These are phyloP conservation scores for Benthosema pterotum DNA, from an alignment of 2,797 vertebrate species.

Conservation along the genomic window DNA sequence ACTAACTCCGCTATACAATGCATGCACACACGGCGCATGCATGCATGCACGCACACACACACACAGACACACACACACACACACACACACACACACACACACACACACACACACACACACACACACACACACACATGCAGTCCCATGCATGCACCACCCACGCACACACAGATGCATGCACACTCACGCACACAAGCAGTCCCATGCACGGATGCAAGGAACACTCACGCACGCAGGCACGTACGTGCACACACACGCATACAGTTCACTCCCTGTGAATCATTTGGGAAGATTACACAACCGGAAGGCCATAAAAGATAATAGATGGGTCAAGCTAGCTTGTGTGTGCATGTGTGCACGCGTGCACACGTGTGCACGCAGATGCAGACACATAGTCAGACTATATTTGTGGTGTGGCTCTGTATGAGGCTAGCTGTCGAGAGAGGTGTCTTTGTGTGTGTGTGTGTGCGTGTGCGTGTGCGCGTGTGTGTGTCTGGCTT, in stretches of 20 bases:
- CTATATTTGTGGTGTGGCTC: not conserved
- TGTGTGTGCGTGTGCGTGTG: constrained; percentile 13
- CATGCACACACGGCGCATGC: not conserved
- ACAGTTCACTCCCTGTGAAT: constrained; percentile 4
- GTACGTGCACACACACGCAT: constrained; percentile 1
- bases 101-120: not conserved
- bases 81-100: not conserved
- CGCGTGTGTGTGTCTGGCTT: constrained; percentile 16
- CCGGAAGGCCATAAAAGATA: constrained; percentile 9
- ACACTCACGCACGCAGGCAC: constrained; percentile 11
- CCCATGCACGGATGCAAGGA: too few species aligned
- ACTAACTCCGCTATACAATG: too few species aligned
- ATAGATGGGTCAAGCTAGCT: not conserved
- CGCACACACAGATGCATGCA: not conserved
- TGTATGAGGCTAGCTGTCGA: too few species aligned
- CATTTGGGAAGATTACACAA: constrained; percentile 21
- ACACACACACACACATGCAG: constrained; percentile 9
- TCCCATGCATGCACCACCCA: too few species aligned
- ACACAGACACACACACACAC: not conserved
- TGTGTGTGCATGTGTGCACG: not conserved
- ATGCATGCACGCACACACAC: too few species aligned
- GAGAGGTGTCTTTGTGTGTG: not conserved
- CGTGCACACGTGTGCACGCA: too few species aligned
- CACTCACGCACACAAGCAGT: constrained; percentile 2
- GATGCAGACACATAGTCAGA: not conserved